Evolutionary conservation across 2,797 vertebrate genomes (phyloP), one percentile per base, ranked within the genome.

Genomic region (Myotis daubentonii): DNA sequence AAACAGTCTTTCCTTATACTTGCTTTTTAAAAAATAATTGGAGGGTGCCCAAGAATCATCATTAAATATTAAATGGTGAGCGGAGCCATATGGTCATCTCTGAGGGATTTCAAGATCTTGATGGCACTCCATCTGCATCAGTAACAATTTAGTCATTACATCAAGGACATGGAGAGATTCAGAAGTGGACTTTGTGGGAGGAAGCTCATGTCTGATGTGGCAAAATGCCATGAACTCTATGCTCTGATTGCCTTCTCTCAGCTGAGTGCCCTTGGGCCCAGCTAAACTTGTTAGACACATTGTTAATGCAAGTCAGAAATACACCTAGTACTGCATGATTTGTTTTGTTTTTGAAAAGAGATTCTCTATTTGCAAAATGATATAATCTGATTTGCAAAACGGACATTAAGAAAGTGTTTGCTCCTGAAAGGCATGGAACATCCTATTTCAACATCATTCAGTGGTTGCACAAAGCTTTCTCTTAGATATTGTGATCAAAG

Each of bases 71-170:
- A 95, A 97, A 95, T 93, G 1, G 92, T 93, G 95, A 94, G 92
- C 94, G 94, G 91, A 97, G 62, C 97, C 97, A 98, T 98, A 98
- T 98, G 97, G 97, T 96, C 95, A 98, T 89, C 96, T 98, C 94
- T 85, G 96, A 95, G 97, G 97, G 96, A 96, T 96, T 96, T 95
- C 94, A 76, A 91, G 89, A 94, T 96, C 75, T 97, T 89, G 93
- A 95, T 97, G 97, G 97, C 89, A 57, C 91, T 96, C 97, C 98
- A 97, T 98, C 96, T 98, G 97, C 98, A 94, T 72, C 93, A 81
- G 55, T 96, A 97, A 95, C 95, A 86, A 91, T 96, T 97, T 96
- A 95, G 94, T 93, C 95, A 96, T 95, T 96, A 97, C 91, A 94
- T 96, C 97, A 98, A 98, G 94, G 97, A 92, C 96, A 97, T 44